Conservation (phyloP, 2,888 invertebrate species). For the Lordiphosa fenestrarum region DNA sequence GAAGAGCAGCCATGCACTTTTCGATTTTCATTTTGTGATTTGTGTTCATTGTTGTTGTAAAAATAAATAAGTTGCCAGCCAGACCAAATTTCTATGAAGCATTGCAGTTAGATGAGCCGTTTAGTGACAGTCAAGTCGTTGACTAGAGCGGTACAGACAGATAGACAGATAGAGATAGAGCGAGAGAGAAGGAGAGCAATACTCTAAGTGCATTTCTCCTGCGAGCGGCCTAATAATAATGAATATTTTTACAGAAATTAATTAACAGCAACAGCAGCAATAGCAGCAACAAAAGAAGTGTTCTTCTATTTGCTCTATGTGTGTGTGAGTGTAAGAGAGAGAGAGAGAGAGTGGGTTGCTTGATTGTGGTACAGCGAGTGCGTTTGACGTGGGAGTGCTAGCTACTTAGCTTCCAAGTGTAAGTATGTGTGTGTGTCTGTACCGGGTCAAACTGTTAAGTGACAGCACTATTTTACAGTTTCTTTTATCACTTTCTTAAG, state of each 20-base stretch:
- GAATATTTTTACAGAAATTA: conserved; percentile 64
- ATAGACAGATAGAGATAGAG: conserved; percentile 1
- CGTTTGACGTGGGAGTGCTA: too few species aligned
- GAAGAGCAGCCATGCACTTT: conserved; percentile 52
- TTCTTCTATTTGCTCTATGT: not conserved
- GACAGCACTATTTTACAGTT: too few species aligned
- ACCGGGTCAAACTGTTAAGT: too few species aligned
- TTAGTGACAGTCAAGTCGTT: conserved; percentile 70
- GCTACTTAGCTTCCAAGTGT: too few species aligned
- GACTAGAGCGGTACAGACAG: conserved; percentile 18
- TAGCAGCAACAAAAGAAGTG: conserved; percentile 16
- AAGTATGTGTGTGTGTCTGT: too few species aligned
- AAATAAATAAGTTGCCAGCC: conserved; percentile 77
- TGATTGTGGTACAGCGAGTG: not conserved
- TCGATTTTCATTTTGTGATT: conserved; percentile 69
- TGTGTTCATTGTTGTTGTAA: conserved; percentile 70
- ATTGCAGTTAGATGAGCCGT: conserved; percentile 76
- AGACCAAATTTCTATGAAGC: conserved; percentile 68
- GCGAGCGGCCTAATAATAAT: conserved; percentile 62
- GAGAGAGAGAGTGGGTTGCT: not conserved
- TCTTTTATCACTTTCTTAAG: too few species aligned
- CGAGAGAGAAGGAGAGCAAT: conserved; percentile 3
- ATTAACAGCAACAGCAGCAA: conserved; percentile 61
- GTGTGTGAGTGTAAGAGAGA: not conserved
- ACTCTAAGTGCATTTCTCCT: conserved; percentile 56